Conservation (phyloP, 2,113 vertebrate species). For the cat (Felis catus) region DNA sequence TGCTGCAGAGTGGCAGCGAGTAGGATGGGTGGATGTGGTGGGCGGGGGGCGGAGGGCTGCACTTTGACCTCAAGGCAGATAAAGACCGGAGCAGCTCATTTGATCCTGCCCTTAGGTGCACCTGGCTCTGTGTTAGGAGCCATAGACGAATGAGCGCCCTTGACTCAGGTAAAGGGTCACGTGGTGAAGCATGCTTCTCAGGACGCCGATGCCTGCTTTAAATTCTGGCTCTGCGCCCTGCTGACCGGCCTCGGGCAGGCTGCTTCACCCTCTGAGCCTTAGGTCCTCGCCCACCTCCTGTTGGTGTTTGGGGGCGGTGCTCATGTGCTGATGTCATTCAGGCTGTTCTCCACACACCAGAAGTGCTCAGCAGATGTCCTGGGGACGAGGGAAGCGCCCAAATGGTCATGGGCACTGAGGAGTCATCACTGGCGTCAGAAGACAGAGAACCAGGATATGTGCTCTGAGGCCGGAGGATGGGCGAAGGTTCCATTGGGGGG, state of each 20-base stretch:
- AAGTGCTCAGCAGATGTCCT: no score
- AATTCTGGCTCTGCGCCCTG: neutral
- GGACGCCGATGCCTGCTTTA: neutral
- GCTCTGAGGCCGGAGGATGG: neutral
- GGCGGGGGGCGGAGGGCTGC: no score
- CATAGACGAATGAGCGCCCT: neutral
- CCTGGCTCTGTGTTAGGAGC: neutral
- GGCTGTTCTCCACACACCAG: neutral
- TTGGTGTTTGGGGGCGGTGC: neutral
- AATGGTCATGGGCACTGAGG: neutral
- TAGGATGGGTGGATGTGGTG: neutral
- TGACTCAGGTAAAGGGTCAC: neutral
- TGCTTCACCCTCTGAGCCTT: neutral
- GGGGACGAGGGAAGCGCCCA: neutral
- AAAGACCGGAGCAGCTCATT: neutral
- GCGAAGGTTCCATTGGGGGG: neutral
- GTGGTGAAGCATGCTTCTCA: rapidly evolving
- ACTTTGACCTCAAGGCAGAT: neutral
- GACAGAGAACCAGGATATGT: neutral
- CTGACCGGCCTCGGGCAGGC: neutral
- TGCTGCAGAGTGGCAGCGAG: neutral
- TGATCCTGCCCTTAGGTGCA: neutral
- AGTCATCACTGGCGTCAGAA: neutral
- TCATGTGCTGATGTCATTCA: neutral
- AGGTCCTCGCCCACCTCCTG: neutral